Evolutionary conservation across 2,797 vertebrate genomes (phyloP), one percentile per base, ranked within the genome.

Genomic region (Lepus townsendii): DNA sequence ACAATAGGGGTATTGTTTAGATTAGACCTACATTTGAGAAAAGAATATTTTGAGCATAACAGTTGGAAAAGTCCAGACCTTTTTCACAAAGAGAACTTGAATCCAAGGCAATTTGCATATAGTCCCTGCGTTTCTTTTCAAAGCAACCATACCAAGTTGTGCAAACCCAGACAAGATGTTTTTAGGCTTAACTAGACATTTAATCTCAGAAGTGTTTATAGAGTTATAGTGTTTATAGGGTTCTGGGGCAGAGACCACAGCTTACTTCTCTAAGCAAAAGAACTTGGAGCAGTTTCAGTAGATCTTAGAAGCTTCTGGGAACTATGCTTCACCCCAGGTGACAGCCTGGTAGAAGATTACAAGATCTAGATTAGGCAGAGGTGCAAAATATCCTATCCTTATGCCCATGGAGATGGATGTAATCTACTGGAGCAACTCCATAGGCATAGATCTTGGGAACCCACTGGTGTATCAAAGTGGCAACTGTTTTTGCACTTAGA

Each of bases 101-200:
- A 5, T 57, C 63, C 8, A 47, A 35, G 19, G 12, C 63, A 69
- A 32, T 69, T 57, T 88, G n/a, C 27, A 60, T 26, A 2, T n/a
- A 86, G 77, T 57, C n/a, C 63, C 38, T 78, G 84, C 72, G 14
- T 80, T 73, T 76, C 32, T 69, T 86, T 85, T 79, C 54, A 83
- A 72, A 83, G 52, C 42, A 38, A 89, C 35, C 47, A 54, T 5
- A 78, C 20, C n/a, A 47, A 38, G 20, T 54, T 32, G 11, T 63
- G 3, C 24, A 71, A 1, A 22, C 22, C 13, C 72, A 50, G 71
- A 19, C 42, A 80, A 22, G 11, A 11, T 27, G 6, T 72, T 38
- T 85, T 78, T 47, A 78, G 38, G 12, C 13, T 84, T 84, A 63
- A 65, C 9, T 69, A 14, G 76, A 65, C 27, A 38, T 62, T 78